phyloP scores from a whole-genome alignment of 1,140 invertebrate species.

The Ridgeia piscesae region DNA sequence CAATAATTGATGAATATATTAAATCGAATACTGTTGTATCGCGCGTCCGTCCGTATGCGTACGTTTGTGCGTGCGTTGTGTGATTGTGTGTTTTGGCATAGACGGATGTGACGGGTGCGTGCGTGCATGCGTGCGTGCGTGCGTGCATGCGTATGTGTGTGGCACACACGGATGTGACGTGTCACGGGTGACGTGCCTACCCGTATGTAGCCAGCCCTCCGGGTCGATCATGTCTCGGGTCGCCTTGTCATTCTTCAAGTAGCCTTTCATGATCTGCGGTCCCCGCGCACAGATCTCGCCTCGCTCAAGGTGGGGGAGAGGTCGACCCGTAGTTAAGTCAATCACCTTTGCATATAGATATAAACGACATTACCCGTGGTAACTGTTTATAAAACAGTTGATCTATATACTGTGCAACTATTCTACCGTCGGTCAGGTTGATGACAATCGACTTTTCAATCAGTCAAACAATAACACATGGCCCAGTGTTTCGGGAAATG shows the following conservation, averaged over 20 bases:
- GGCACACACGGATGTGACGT: not conserved
- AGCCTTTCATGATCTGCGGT: constrained; percentile 33
- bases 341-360: not conserved
- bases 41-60: not conserved
- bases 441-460: too few relatives aligned
- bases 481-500: too few relatives aligned
- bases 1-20: too few relatives aligned
- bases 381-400: too few relatives aligned
- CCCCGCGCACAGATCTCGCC: constrained; percentile 16
- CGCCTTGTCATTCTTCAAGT: constrained; percentile 34
- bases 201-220: constrained; percentile 36
- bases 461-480: too few relatives aligned
- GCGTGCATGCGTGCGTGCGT: not conserved
- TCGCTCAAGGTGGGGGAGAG: not conserved
- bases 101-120: not conserved
- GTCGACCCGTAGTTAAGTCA: constrained; percentile 11
- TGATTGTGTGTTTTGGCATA: not conserved
- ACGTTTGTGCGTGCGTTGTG: not conserved
- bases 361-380: too few relatives aligned
- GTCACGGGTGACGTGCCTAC: constrained; percentile 11
- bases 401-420: too few relatives aligned
- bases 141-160: not conserved
- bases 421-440: too few relatives aligned
- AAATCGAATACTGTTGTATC: too few relatives aligned
- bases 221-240: constrained; percentile 26